Evolutionary conservation across 2,113 vertebrate species (phyloP).

Genomic region (Sander vitreus): DNA sequence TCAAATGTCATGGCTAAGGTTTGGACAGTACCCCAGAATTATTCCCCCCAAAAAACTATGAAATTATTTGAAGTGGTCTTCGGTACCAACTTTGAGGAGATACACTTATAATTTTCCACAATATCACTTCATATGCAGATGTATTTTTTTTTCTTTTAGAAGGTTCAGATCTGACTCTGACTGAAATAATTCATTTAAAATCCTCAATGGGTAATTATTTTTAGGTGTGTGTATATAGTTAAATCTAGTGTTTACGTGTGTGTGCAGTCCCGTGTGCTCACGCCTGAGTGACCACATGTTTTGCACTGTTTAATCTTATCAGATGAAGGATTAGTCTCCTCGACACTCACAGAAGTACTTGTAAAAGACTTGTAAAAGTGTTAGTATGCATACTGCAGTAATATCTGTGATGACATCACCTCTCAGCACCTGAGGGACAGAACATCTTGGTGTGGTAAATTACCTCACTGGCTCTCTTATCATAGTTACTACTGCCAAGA

Average conservation of each 20-base stretch:
- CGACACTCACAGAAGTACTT: constrained; percentile 33
- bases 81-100: neutral
- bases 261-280: constrained; percentile 17
- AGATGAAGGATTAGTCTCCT: constrained; percentile 48
- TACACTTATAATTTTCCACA: neutral
- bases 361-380: constrained; percentile 40
- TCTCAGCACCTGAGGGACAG: constrained; percentile 46
- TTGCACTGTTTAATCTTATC: constrained; percentile 54
- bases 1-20: neutral
- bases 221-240: neutral
- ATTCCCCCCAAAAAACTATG: neutral
- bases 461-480: constrained; percentile 53
- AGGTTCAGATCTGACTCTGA: constrained; percentile 18
- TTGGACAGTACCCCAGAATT: too few species aligned
- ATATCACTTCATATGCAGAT: neutral
- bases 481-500: constrained; percentile 33
- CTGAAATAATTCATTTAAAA: neutral
- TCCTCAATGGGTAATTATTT: neutral
- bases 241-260: constrained; percentile 21
- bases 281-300: constrained; percentile 8
- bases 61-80: neutral
- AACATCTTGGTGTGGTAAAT: constrained; percentile 60
- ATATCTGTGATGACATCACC: constrained; percentile 60
- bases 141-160: neutral
- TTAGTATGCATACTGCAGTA: constrained; percentile 6